These are phyloP conservation scores for Coregonus ussuriensis DNA, from an alignment of 2,797 vertebrate species.

Conservation along the genomic window DNA sequence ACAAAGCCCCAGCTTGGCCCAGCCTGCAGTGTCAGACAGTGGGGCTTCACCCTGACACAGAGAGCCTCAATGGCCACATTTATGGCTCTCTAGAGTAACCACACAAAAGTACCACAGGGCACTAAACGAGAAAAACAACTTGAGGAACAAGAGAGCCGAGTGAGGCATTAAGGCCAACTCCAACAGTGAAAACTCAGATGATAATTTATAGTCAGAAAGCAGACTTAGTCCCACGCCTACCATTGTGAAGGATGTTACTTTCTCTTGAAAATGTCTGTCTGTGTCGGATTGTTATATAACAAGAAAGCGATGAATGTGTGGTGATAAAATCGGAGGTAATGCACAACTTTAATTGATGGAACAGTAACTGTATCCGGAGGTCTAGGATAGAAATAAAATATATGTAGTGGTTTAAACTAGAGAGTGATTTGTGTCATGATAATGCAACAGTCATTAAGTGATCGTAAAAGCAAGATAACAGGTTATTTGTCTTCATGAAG, in stretches of 20 bases:
- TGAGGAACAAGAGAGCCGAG: constrained; percentile 53
- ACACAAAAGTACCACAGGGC: constrained; percentile 68
- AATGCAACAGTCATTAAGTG: neutral
- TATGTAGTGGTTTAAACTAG: neutral
- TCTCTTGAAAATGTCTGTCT: neutral
- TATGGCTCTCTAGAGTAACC: constrained; percentile 62
- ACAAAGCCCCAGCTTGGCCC: constrained; percentile 5
- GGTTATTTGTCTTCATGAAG: neutral
- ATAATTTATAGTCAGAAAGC: constrained; percentile 54
- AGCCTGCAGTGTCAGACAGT: constrained; percentile 63
- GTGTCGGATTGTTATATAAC: neutral
- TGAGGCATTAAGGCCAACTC: constrained; percentile 43
- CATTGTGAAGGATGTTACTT: constrained; percentile 38
- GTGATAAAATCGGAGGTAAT: neutral
- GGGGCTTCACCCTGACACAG: constrained; percentile 61
- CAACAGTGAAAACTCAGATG: constrained; percentile 43
- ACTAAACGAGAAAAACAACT: constrained; percentile 73
- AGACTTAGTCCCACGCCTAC: constrained; percentile 36
- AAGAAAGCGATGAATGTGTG: constrained; percentile 21
- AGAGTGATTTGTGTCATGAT: no score
- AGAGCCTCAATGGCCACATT: constrained; percentile 64
- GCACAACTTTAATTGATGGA: neutral
- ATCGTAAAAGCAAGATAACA: neutral
- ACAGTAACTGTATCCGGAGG: neutral
- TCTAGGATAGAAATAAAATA: no score